A percentile compares a stretch with the other conserved stretches of the same genome.
phyloP scores from a whole-genome alignment of 2,113 vertebrate genomes.

The Vidua chalybeata region DNA sequence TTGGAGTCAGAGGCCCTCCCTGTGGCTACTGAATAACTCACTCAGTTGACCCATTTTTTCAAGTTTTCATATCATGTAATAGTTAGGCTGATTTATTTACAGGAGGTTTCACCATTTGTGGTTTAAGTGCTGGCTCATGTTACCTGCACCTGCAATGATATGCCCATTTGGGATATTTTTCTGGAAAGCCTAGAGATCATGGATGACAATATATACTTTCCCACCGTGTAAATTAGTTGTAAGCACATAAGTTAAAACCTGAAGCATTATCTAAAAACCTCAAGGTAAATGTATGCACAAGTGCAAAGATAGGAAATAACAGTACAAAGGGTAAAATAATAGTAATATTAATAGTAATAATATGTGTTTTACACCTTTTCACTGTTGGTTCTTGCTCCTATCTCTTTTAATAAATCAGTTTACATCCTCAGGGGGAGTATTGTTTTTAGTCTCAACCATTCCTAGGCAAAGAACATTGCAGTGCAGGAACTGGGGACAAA shows the following conservation, averaged over 20 bases:
- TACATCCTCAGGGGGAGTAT: not conserved
- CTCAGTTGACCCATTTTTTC: not conserved
- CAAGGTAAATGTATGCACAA: not conserved
- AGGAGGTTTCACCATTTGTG: fast-evolving
- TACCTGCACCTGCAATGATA: not conserved
- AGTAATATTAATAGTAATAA: not conserved
- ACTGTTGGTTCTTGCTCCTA: not conserved
- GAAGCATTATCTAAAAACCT: not conserved
- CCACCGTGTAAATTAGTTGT: not conserved
- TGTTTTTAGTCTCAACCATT: not conserved
- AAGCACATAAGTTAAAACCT: not conserved
- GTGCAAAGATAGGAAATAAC: not conserved
- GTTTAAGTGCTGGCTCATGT: not conserved
- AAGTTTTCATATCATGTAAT: not conserved
- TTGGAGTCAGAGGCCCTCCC: not conserved
- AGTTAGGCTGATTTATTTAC: not conserved
- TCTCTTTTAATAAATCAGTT: not conserved
- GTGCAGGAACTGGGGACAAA: not conserved
- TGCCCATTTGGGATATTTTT: not conserved
- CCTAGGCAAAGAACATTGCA: not conserved
- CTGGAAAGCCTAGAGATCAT: not conserved
- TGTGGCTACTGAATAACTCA: not conserved
- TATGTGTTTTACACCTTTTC: not conserved
- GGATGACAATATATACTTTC: not conserved
- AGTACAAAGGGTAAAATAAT: not conserved